Evolutionary conservation across 2,113 vertebrate species (phyloP), one percentile per base, ranked within the genome.

Genomic region (Podarcis raffonei): DNA sequence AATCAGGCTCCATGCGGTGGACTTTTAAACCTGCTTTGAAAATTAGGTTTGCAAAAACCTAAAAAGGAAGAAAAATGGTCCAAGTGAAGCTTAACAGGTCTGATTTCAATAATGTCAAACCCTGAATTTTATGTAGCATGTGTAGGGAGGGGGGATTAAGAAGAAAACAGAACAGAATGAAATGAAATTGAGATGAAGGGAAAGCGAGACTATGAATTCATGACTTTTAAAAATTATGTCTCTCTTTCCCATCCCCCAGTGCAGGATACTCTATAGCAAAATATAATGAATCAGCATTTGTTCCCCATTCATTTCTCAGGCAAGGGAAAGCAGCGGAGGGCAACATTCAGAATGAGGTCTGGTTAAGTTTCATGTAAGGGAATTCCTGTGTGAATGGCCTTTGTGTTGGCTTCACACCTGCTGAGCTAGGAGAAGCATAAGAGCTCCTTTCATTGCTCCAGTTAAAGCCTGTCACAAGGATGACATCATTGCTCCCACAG

Each of bases 401-500:
- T 87, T 94, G 89, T 94, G 81, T 81, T 75, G 77, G 88, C 86
- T 94, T 93, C 90, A 91, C 82, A 94, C 90, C 89, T 92, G 90
- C 91, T 93, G 89, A 89, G 66, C 86, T 91, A 86, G 71, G 86
- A 89, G 84, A 91, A 92, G 87, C 32, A 89, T 86, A 95, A 94
- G 83, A 89, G 85, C 84, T 77, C 72, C 89, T 94, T 94, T 95
- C 92, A 94, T 90, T 92, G 91, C 89, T 86, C 77, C 81, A 89
- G 84, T 91, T 90, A 88, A 92, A 94, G 59, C 88, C 65, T 91
- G 81, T 89, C 89, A 86, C 81, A 59, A 74, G 85, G 76, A 72
- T 92, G 90, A 92, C 79, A 85, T 92, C 94, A 92, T 83, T 85
- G 74, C 83, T 89, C 72, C 11, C 42, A 62, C 59, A 89, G 87